These are phyloP conservation scores for Drosophila algonquin DNA, from an alignment of 2,888 invertebrate genomes.

Conservation along the genomic window DNA sequence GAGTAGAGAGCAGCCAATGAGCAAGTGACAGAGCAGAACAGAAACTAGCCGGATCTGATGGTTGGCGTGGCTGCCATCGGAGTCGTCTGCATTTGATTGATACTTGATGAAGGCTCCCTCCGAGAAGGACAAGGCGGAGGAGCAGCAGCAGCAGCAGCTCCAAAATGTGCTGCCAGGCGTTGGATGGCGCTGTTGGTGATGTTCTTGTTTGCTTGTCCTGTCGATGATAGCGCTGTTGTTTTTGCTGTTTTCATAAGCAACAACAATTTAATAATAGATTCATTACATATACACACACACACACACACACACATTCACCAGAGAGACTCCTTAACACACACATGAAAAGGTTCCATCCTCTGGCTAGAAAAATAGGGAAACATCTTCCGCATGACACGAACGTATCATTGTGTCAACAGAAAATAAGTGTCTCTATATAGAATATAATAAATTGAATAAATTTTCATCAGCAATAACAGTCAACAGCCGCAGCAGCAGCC, in stretches of 20 bases:
- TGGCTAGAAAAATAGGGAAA: conserved; percentile 49
- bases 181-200: conserved; percentile 35
- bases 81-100: conserved; percentile 72
- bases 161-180: conserved; percentile 52
- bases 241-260: conserved; percentile 65
- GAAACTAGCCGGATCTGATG: conserved; percentile 11
- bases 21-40: conserved; percentile 25
- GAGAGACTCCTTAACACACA: conserved; percentile 15
- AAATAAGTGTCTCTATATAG: conserved; percentile 73
- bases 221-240: conserved; percentile 29
- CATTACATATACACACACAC: conserved; percentile 62
- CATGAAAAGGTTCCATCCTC: conserved; percentile 37
- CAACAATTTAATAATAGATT: conserved; percentile 77
- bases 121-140: neutral
- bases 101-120: conserved; percentile 60
- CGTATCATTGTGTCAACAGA: conserved; percentile 68
- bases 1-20: conserved; percentile 31
- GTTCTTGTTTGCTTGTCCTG: conserved; percentile 46
- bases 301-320: conserved; percentile 2
- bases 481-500: conserved; percentile 55
- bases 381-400: conserved; percentile 51
- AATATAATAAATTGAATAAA: conserved; percentile 77
- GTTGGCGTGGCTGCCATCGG: conserved; percentile 22
- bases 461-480: conserved; percentile 74
- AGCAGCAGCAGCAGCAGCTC: conserved; percentile 2